Base-by-base conservation (phyloP, 1,140 invertebrate genomes). In the Ips nitidus region DNA sequence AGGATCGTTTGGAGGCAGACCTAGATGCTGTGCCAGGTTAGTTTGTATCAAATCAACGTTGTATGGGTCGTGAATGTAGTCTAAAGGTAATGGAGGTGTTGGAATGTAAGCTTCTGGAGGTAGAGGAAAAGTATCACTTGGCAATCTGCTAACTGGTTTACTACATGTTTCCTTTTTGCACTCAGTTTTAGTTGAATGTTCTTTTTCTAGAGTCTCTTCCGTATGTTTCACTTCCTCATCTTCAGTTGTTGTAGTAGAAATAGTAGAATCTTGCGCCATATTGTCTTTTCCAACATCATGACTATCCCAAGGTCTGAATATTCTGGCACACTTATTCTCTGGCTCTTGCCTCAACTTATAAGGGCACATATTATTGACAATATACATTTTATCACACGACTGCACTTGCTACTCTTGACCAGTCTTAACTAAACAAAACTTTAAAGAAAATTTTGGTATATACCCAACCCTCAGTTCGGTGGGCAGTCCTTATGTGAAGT, bases 191-290 rank as follows among this genome's bases (percentile, higher is more conserved):
- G 22, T 50, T 22, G 3, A 50, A 1, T 3, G 7, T 3, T 43
- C 37, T n/a, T 8, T 41, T 7, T n/a, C 38, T 41, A 4, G 6
- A 59, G 7, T 8, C 2, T 59, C n/a, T 59, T 59, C 37, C 41
- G 38, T 41, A 8, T 22, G 22, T 22, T 50, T 50, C 22, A 3
- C 6, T 3, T 50, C 68, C 50, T 70, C 68, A 1, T 74, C 71
- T 64, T 85, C 65, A 2, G 83, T 22, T 22, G 22, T 84, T 0
- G 84, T 85, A 0, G 84, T 85, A 0, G 84, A 83, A 2, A 85
- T 80, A 2, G 84, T 85, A 2, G 80, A 80, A 67, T 85, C 84
- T 80, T 85, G 84, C 41, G 69, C 82, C 5, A 43, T 37, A 75
- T 52, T 79, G 60, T 72, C 79, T n/a, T 55, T 40, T 53, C 75